These are phyloP conservation scores for Triops cancriformis DNA, from an alignment of 1,140 invertebrate species.

Conservation along the genomic window DNA sequence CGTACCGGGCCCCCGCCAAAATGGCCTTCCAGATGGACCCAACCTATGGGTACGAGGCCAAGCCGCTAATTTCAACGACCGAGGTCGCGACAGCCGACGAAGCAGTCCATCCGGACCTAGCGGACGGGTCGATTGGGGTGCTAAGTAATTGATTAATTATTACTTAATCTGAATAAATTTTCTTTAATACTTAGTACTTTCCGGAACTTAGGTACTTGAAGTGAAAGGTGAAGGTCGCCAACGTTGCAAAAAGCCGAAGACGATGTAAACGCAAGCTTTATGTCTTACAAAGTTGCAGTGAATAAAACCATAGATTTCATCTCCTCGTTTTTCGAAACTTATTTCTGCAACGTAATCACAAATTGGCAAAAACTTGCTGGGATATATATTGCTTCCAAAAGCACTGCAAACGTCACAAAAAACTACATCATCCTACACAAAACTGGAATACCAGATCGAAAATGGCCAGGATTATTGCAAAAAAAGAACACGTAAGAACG, in stretches of 20 bases:
- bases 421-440: background rate
- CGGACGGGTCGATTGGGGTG: conserved; percentile 53
- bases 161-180: no score
- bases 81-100: conserved; percentile 31
- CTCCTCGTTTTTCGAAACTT: no score
- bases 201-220: no score
- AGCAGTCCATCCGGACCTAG: conserved; percentile 39
- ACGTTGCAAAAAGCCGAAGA: no score
- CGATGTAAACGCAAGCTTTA: no score
- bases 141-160: conserved; percentile 44
- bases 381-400: conserved; percentile 2
- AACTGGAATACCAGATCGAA: conserved; percentile 10
- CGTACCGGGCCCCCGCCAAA: conserved; percentile 11
- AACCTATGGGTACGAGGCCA: conserved; percentile 15
- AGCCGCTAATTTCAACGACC: conserved; percentile 26
- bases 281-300: no score
- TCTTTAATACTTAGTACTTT: no score
- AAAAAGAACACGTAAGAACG: background rate
- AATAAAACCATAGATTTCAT: no score
- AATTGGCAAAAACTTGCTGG: background rate
- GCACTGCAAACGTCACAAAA: conserved; percentile 4
- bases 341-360: background rate
- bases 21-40: background rate
- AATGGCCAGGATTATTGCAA: conserved; percentile 2
- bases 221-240: no score